These are phyloP conservation scores for Diadophis punctatus DNA, from an alignment of 2,113 vertebrate species.

Conservation along the genomic window DNA sequence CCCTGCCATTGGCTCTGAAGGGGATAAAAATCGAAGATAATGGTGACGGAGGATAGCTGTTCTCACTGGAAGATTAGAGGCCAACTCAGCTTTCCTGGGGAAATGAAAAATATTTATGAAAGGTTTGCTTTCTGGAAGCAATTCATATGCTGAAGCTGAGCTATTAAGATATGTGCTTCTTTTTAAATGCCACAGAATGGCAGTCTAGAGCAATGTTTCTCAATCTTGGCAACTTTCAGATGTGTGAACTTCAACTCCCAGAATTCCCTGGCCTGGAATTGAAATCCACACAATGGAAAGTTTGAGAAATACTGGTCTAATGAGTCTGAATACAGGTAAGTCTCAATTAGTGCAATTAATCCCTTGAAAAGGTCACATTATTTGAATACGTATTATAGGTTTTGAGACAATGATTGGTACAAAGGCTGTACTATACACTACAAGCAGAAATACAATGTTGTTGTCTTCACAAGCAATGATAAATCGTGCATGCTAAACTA, in stretches of 20 bases:
- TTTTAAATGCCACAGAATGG: not conserved
- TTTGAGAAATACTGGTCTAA: not conserved
- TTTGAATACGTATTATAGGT: not conserved
- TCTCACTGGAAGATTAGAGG: constrained; percentile 44
- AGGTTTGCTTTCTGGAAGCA: constrained; percentile 16
- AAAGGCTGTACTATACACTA: not conserved
- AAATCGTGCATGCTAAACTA: not conserved
- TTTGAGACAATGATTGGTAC: not conserved
- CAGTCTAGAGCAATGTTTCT: not conserved
- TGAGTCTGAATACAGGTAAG: not conserved
- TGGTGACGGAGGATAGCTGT: constrained; percentile 33
- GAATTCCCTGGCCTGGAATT: not conserved
- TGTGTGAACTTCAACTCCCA: not conserved
- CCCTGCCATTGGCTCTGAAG: not conserved
- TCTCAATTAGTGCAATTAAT: not conserved
- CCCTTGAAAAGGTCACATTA: not conserved
- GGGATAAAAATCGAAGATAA: not conserved
- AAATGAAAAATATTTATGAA: constrained; percentile 42
- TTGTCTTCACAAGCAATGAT: not conserved
- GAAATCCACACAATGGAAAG: not conserved
- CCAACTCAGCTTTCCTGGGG: not conserved
- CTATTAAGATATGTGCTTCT: constrained; percentile 27
- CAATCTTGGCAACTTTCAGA: not conserved
- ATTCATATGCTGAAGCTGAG: constrained; percentile 25
- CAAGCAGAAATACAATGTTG: not conserved